Evolutionary conservation across 2,797 vertebrate species (phyloP), one percentile per base, ranked within the genome.

Genomic region (Coracias cyanogaster): DNA sequence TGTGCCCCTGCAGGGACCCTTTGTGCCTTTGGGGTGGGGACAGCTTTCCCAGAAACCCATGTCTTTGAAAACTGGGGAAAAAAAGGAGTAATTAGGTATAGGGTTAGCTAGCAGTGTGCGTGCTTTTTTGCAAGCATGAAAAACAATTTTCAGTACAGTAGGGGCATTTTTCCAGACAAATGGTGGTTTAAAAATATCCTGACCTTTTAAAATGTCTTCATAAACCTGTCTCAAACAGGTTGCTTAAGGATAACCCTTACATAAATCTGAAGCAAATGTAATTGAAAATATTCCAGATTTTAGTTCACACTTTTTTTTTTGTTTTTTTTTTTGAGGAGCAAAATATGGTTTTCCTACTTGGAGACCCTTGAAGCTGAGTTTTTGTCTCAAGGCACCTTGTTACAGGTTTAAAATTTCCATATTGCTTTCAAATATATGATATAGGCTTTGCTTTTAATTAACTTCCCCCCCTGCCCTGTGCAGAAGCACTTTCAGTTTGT

Each of bases 171-270:
- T 41, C 69, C 79, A 37, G 49, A 69, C 62, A 31, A 88, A 58
- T 0, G 0, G 24, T 13, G 7, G 26, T 58, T 39, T 64, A 74
- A 94, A 94, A 94, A 90, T 80, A 94, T 25, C 85, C 43, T 0
- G 7, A 73, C n/a, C 92, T 94, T 90, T 95, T 45, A 80, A 82
- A 93, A 29, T 57, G 72, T 57, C 65, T 72, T 88, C 85, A 93
- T 74, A 95, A 94, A 82, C 79, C 24, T 73, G 55, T 39, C 55
- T 86, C 39, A 55, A 69, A 80, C 1, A 15, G 14, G 10, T 79
- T 80, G 49, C 48, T 82, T 73, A 70, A 83, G 64, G 69, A 82
- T 29, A 89, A 82, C 6, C 17, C 21, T 91, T 64, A 76, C 29
- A 73, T 62, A 54, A 80, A 77, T 70, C 41, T 64, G 82, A 88